Evolutionary conservation across 2,888 invertebrate species (phyloP).

Genomic region (Elegia similella): DNA sequence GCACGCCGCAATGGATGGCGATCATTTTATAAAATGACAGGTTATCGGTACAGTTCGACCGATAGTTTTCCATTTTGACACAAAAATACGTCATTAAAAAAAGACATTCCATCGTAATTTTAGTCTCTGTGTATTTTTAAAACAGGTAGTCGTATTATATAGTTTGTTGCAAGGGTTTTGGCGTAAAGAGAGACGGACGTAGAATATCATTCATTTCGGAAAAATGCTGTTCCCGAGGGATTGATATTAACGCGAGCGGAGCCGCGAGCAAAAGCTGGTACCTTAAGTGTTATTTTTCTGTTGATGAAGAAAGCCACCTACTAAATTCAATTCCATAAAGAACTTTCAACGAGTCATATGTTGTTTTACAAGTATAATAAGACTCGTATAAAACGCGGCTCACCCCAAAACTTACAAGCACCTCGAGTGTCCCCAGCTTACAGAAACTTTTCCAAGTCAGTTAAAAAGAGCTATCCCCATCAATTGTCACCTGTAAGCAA

Average conservation of each 20-base stretch:
- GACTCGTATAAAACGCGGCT: constrained; percentile 13
- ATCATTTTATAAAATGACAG: constrained; percentile 33
- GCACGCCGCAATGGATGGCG: constrained; percentile 35
- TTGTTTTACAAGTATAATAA: constrained; percentile 16
- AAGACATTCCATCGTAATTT: not conserved
- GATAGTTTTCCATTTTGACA: constrained; percentile 5
- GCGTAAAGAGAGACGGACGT: too few relatives aligned
- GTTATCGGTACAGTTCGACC: constrained; percentile 21
- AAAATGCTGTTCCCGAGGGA: too few relatives aligned
- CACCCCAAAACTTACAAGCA: constrained; percentile 22
- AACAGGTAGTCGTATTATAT: not conserved
- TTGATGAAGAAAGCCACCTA: not conserved
- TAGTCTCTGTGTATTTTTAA: too few relatives aligned
- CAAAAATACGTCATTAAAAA: not conserved
- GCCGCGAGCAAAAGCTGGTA: too few relatives aligned
- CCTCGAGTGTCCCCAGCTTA: constrained; percentile 29
- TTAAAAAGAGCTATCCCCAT: constrained; percentile 73
- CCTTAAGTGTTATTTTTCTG: too few relatives aligned
- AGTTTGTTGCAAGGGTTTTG: not conserved
- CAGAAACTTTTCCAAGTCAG: constrained; percentile 49
- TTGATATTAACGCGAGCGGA: too few relatives aligned
- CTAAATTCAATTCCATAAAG: not conserved
- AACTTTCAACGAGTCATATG: not conserved
- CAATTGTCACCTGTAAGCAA: constrained; percentile 78
- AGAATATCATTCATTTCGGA: too few relatives aligned